A percentile compares a stretch with the other conserved stretches of the same genome.
Evolutionary conservation across 1,140 invertebrate genomes (phyloP).

Genomic region (Eumaeus atala): DNA sequence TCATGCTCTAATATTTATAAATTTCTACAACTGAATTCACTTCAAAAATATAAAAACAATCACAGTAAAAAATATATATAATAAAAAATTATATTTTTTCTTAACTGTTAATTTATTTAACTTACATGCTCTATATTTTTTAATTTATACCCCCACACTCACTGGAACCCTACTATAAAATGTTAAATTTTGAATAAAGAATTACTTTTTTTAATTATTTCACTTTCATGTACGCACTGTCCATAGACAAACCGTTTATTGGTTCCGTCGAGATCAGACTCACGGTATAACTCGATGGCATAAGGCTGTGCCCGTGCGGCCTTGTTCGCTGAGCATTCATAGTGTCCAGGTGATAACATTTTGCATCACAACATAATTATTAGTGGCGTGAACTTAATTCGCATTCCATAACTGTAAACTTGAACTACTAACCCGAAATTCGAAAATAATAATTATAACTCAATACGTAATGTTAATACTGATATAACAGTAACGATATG

Average conservation of each 20-base stretch:
- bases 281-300: neutral
- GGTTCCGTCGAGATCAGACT: neutral
- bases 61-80: too few species aligned
- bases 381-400: neutral
- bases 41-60: too few species aligned
- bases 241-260: slow-evolving; percentile 1
- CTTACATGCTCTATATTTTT: neutral
- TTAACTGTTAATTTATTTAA: too few species aligned
- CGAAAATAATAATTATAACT: neutral
- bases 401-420: slow-evolving; percentile 1
- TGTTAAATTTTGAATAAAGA: neutral
- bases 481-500: too few species aligned
- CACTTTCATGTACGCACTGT: neutral
- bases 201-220: neutral
- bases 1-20: too few species aligned
- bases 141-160: neutral
- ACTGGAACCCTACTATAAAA: neutral
- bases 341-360: too few species aligned
- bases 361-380: neutral
- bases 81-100: too few species aligned
- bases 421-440: neutral
- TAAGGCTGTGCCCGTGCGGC: neutral
- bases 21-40: too few species aligned
- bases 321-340: neutral
- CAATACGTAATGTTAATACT: too few species aligned